phyloP scores from a whole-genome alignment of 2,113 vertebrate genomes.

The Capreolus pygargus region DNA sequence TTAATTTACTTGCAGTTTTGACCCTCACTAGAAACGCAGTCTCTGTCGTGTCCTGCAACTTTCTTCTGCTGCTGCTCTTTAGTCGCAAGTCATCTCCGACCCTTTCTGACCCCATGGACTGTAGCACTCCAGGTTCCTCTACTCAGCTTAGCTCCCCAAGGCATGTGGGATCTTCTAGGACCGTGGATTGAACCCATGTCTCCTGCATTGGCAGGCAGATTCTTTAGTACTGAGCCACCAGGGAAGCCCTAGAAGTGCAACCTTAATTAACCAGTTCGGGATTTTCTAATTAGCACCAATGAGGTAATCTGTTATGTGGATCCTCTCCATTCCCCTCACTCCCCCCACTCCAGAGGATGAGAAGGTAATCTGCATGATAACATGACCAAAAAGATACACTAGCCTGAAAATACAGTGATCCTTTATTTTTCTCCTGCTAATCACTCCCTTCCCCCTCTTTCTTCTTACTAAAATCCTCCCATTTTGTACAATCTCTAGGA shows the following conservation, averaged over 20 bases:
- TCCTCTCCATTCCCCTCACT: neutral
- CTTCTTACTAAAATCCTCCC: neutral
- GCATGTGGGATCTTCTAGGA: neutral
- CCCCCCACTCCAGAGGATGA: neutral
- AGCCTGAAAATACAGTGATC: neutral
- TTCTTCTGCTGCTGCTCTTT: neutral
- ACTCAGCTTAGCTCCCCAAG: neutral
- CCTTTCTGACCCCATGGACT: neutral
- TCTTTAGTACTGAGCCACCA: neutral
- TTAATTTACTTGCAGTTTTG: neutral
- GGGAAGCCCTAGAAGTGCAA: neutral
- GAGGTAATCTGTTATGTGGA: no score
- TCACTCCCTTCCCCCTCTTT: neutral
- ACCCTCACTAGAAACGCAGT: neutral
- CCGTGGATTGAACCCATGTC: neutral
- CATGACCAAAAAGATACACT: neutral
- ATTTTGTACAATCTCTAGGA: neutral
- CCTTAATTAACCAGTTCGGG: neutral
- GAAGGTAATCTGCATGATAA: neutral
- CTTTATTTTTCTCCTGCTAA: neutral
- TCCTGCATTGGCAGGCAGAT: neutral
- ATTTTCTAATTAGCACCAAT: neutral
- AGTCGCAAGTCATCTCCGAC: neutral
- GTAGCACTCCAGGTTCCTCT: neutral
- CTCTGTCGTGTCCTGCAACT: neutral